A percentile compares a stretch with the other conserved stretches of the same genome.
phyloP scores from a whole-genome alignment of 2,888 invertebrate species.

The Nymphalis polychloros region DNA sequence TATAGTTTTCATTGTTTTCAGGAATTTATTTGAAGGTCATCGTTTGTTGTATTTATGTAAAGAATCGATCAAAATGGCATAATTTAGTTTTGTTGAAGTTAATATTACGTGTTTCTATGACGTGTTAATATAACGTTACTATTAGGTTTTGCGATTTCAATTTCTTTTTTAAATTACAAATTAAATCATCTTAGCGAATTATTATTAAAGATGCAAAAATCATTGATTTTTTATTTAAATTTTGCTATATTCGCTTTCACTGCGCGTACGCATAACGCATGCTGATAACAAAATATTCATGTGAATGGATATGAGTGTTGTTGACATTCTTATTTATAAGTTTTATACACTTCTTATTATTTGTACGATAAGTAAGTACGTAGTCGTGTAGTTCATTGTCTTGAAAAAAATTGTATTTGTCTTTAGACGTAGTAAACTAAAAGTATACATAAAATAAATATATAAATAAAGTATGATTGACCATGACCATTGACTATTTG shows the following conservation, averaged over 20 bases:
- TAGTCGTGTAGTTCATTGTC: too few relatives aligned
- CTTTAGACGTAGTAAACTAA: too few relatives aligned
- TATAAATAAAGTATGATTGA: too few relatives aligned
- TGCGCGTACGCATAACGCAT: constrained; percentile 44
- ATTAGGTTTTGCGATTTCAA: not conserved
- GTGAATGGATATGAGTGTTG: constrained; percentile 16
- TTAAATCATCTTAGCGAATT: not conserved
- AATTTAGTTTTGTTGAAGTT: too few relatives aligned
- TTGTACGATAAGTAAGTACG: not conserved
- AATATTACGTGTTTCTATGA: too few relatives aligned
- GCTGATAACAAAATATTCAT: constrained; percentile 40
- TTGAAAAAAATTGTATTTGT: too few relatives aligned
- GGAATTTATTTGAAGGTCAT: constrained; percentile 11
- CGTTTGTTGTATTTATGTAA: constrained; percentile 4
- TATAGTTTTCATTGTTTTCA: constrained; percentile 22
- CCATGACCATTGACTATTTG: too few relatives aligned
- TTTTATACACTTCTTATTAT: constrained; percentile 2
- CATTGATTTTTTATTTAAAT: constrained; percentile 15
- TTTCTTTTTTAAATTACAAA: not conserved
- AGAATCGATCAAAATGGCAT: too few relatives aligned
- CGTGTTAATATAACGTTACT: too few relatives aligned
- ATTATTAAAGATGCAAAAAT: not conserved
- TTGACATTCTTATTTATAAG: constrained; percentile 14
- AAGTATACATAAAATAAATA: too few relatives aligned
- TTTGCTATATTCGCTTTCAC: constrained; percentile 49